These are phyloP conservation scores for Timema podura DNA, from an alignment of 2,888 invertebrate genomes.

Conservation along the genomic window DNA sequence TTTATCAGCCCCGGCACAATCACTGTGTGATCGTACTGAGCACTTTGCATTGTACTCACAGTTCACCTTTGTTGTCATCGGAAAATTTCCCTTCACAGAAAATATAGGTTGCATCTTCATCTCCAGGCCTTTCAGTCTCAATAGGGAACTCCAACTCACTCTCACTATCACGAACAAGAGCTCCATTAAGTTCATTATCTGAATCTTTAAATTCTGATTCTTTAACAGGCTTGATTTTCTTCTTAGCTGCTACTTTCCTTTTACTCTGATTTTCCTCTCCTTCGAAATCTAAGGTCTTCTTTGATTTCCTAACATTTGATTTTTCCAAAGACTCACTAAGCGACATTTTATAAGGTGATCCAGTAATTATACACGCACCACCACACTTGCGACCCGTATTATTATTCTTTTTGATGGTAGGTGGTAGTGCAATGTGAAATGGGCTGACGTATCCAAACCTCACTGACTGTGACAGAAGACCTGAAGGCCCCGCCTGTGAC, in stretches of 20 bases:
- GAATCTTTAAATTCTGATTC: background rate
- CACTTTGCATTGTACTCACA: background rate
- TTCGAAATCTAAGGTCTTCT: too few species aligned
- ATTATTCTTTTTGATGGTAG: too few species aligned
- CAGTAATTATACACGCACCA: too few species aligned
- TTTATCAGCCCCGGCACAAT: too few species aligned
- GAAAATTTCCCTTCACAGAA: conserved; percentile 8
- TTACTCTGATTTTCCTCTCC: too few species aligned
- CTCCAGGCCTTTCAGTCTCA: background rate
- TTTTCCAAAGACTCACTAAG: too few species aligned
- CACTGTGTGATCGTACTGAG: too few species aligned
- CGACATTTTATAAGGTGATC: too few species aligned
- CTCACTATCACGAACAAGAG: background rate
- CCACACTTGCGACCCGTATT: too few species aligned
- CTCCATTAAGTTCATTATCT: background rate
- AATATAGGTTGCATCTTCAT: background rate
- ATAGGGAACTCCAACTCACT: conserved; percentile 1
- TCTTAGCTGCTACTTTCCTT: background rate
- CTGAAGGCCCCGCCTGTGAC: background rate
- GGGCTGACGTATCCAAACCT: background rate
- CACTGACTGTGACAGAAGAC: background rate
- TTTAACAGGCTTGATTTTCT: too few species aligned
- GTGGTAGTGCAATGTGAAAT: background rate
- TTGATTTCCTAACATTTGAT: too few species aligned
- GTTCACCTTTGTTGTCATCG: background rate